Base-by-base conservation (phyloP, 64 coral and sea anemone genomes). In the Pachyseris speciosa region DNA sequence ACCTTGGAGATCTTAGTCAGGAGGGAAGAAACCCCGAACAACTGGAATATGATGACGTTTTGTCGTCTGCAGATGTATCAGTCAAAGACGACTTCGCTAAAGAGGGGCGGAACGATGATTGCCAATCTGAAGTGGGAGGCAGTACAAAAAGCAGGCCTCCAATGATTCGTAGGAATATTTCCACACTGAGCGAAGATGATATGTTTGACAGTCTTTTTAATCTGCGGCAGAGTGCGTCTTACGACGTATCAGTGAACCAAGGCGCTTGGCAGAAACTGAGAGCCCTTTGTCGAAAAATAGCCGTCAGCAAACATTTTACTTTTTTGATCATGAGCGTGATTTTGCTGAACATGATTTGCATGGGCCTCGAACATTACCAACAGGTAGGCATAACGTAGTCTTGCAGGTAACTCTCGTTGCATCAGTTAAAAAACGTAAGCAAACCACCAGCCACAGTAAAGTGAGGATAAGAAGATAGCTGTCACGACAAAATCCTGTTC, bases 131-230 rank as follows among this genome's bases (percentile, higher is more conserved):
- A 33, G 33, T 39, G 22, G 12, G 17, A 3, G 37, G 30, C 7
- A 58, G 49, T 55, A 79, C 7, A 17, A 7, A 15, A 38, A 60
- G 63, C 3, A 81, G 37, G 37, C 77, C 51, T 25, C 55, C 77
- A 37, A 19, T 58, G n/a, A 2, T 37, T 40, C 52, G 37, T 4
- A 34, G 77, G 19, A 20, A 26, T 63, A 27, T 63, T 41, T 39
- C 77, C 5, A 61, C 34, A 4, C 89, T 32, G 19, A 83, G 52
- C 38, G 89, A 91, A 12, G 78, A 91, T 55, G 89, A 91, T 47
- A 84, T 91, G 50, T 83, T 83, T 37, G 95, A 94, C 64, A 98
- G 92, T 81, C 15, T 98, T 15, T 91, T 98, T 75, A 92, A 98
- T 65, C 42, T 98, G 12, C 60, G 83, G 20, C 91, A 98, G 32